A percentile compares a stretch with the other conserved stretches of the same genome.
These are phyloP conservation scores for Papilio machaon DNA, from an alignment of 1,140 invertebrate species.

Conservation along the genomic window DNA sequence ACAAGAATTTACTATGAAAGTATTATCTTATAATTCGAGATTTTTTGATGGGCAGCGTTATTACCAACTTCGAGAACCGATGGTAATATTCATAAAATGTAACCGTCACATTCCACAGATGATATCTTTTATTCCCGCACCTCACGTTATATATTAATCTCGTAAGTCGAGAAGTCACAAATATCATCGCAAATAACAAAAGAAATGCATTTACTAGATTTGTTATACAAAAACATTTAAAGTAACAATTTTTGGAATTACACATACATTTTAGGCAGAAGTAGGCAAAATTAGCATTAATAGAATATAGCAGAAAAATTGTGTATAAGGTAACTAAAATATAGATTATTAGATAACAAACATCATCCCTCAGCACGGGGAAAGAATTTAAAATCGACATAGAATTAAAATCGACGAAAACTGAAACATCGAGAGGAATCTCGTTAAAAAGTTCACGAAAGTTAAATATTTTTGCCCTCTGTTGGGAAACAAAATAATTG, in stretches of 20 bases:
- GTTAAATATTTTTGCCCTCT: conserved; percentile 45
- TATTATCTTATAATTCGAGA: background rate
- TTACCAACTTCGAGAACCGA: conserved; percentile 13
- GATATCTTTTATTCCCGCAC: conserved; percentile 32
- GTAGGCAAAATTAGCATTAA: background rate
- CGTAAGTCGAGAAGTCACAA: conserved; percentile 40
- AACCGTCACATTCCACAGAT: conserved; percentile 36
- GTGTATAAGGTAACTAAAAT: background rate
- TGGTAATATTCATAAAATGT: conserved; percentile 17
- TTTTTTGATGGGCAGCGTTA: background rate
- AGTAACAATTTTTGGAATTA: background rate
- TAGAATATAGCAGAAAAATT: background rate
- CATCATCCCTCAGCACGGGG: background rate
- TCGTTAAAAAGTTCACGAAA: conserved; percentile 57
- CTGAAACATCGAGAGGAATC: conserved; percentile 36
- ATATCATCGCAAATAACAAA: conserved; percentile 20
- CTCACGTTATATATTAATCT: conserved; percentile 39
- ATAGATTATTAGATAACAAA: background rate
- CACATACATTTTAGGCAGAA: background rate
- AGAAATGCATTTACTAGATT: background rate
- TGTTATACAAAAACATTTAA: background rate
- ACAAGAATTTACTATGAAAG: background rate
- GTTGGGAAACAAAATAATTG: conserved; percentile 40
- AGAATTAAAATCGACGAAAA: conserved; percentile 31
- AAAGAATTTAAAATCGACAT: conserved; percentile 24